Conservation (phyloP, 2,113 vertebrate species). For the Symphodus melops region DNA sequence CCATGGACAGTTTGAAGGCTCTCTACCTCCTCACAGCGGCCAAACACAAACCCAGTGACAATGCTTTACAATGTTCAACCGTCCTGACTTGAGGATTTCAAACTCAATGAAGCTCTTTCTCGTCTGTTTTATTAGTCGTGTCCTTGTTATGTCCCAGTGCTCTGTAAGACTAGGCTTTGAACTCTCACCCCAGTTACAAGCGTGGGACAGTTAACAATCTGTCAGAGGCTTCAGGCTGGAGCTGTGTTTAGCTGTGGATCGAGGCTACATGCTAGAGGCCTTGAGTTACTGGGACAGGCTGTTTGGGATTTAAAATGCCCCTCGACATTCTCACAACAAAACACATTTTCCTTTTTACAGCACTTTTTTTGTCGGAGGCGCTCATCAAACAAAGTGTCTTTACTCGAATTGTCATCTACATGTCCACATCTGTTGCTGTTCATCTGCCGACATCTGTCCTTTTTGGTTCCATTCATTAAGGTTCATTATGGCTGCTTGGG, state of each 20-base stretch:
- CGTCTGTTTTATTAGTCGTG: not conserved
- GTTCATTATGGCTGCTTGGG: slow-evolving; percentile 38
- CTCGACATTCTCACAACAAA: slow-evolving; percentile 30
- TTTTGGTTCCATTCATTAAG: slow-evolving; percentile 45
- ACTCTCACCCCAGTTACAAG: slow-evolving; percentile 48
- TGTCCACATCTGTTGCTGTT: slow-evolving; percentile 24
- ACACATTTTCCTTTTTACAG: slow-evolving; percentile 25
- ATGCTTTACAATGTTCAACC: not conserved
- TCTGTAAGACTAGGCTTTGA: slow-evolving; percentile 4
- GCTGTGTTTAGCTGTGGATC: slow-evolving; percentile 20
- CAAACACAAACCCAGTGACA: not conserved
- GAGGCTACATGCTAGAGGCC: slow-evolving; percentile 42
- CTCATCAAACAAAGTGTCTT: slow-evolving; percentile 23
- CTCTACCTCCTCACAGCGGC: too few relatives aligned
- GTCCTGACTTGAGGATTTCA: not conserved
- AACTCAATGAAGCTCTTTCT: not conserved
- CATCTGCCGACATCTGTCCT: slow-evolving; percentile 21
- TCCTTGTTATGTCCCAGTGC: slow-evolving; percentile 12
- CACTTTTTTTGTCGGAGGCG: not conserved
- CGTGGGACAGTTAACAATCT: slow-evolving; percentile 52
- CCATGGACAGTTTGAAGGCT: too few relatives aligned
- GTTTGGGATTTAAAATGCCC: slow-evolving; percentile 42
- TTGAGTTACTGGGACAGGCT: slow-evolving; percentile 53
- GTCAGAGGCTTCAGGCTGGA: slow-evolving; percentile 42
- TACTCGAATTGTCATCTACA: slow-evolving; percentile 26